Conservation (phyloP, 2,113 vertebrate species). For the Ageneiosus marmoratus region DNA sequence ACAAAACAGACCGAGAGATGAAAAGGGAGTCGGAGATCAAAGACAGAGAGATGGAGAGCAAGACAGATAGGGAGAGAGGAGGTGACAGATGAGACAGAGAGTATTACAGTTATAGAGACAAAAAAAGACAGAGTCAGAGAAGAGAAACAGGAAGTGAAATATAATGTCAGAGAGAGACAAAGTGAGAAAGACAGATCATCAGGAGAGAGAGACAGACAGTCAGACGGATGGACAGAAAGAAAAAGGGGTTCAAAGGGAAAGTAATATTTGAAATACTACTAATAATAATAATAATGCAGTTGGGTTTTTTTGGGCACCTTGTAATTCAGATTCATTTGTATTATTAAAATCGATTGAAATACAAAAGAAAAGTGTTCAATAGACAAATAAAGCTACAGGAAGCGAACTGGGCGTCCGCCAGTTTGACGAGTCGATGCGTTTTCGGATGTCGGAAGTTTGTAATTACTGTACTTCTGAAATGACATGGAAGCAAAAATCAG, state of each 20-base stretch:
- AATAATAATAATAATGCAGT: background rate
- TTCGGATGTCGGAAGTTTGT: background rate
- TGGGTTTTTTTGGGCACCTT: background rate
- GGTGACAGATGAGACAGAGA: background rate
- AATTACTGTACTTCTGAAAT: constrained; percentile 10
- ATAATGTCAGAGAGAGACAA: background rate
- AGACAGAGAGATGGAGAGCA: background rate
- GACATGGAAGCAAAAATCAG: background rate
- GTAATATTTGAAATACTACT: background rate
- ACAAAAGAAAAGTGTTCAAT: no score
- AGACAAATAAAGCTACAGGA: background rate
- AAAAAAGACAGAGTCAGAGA: background rate
- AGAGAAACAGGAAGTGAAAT: background rate
- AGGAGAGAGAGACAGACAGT: background rate
- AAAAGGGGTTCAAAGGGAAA: background rate
- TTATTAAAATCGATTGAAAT: no score
- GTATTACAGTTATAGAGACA: no score
- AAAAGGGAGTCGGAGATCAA: background rate
- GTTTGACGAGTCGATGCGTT: background rate
- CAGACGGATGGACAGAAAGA: background rate
- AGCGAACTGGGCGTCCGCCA: background rate
- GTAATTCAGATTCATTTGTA: background rate
- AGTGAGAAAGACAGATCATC: background rate
- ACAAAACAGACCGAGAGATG: background rate
- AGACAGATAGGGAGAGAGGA: background rate